phyloP scores from a whole-genome alignment of 2,888 invertebrate species.

The Gisinianus flammeolus region DNA sequence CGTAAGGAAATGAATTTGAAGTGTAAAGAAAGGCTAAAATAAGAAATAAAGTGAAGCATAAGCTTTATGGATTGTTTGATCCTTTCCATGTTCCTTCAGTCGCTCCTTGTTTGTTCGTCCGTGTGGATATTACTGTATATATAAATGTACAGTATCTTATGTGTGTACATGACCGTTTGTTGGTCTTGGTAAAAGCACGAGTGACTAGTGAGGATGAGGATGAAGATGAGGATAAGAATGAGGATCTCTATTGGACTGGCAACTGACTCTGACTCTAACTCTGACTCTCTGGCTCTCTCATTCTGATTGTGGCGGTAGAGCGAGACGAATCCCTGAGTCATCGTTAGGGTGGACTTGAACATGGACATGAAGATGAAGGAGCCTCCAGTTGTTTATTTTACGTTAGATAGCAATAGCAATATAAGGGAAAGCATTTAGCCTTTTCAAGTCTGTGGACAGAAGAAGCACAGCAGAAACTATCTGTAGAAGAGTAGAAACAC shows the following conservation, averaged over 20 bases:
- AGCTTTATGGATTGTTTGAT: slow-evolving; percentile 32
- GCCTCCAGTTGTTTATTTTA: slow-evolving; percentile 9
- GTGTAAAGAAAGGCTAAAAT: slow-evolving; percentile 6
- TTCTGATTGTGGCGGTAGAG: slow-evolving; percentile 20
- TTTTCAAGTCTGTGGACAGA: no score
- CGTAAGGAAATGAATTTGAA: neutral
- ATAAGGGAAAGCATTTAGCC: no score
- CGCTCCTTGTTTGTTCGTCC: no score
- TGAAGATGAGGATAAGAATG: neutral
- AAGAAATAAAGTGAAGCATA: neutral
- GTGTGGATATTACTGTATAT: neutral
- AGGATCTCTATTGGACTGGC: neutral
- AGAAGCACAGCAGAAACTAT: no score
- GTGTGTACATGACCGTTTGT: no score
- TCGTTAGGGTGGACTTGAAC: slow-evolving; percentile 1
- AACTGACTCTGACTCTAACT: no score
- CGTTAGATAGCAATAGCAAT: neutral
- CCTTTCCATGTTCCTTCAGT: slow-evolving; percentile 5
- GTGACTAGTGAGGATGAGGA: neutral
- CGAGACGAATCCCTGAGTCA: slow-evolving; percentile 34
- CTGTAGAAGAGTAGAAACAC: no score
- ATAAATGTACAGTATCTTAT: no score
- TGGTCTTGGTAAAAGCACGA: neutral
- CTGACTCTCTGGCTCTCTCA: no score
- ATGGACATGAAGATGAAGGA: slow-evolving; percentile 1